These are phyloP conservation scores for Pangasianodon gigas DNA, from an alignment of 2,113 vertebrate genomes.

Conservation along the genomic window DNA sequence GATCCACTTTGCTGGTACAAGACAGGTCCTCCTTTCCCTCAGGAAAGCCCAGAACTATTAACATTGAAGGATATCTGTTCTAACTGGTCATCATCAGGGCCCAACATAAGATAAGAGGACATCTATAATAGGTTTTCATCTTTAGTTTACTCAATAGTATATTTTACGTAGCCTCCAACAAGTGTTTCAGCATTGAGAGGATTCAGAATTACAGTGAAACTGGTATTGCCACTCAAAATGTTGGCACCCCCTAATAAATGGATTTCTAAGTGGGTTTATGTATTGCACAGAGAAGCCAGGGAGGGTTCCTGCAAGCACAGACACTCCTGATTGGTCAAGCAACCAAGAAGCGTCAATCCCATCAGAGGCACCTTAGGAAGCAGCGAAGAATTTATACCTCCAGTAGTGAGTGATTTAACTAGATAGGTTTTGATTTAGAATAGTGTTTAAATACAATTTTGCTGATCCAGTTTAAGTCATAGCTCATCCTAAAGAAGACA, in stretches of 20 bases:
- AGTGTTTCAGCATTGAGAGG: background rate
- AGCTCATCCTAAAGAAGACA: background rate
- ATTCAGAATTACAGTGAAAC: background rate
- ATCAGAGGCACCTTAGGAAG: slow-evolving; percentile 53
- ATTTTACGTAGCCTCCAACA: background rate
- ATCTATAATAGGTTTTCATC: background rate
- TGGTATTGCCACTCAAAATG: background rate
- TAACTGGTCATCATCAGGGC: background rate
- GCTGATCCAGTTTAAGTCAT: background rate
- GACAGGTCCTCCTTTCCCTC: slow-evolving; percentile 22
- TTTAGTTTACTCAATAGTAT: background rate
- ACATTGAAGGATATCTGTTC: slow-evolving; percentile 1
- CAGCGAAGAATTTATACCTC: slow-evolving; percentile 48
- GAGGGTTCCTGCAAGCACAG: slow-evolving; percentile 61
- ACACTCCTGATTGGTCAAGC: slow-evolving; percentile 55
- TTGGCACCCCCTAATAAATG: background rate
- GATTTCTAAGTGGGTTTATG: slow-evolving; percentile 9
- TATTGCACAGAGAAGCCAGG: slow-evolving; percentile 51
- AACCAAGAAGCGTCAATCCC: slow-evolving; percentile 48
- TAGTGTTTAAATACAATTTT: background rate
- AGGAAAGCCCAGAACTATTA: slow-evolving; percentile 7
- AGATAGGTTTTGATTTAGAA: background rate
- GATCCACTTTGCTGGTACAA: slow-evolving; percentile 58
- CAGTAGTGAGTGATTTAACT: slow-evolving; percentile 42
- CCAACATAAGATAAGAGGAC: background rate